Conservation (phyloP, 2,888 invertebrate species). For the Dysmachus trigonus region DNA sequence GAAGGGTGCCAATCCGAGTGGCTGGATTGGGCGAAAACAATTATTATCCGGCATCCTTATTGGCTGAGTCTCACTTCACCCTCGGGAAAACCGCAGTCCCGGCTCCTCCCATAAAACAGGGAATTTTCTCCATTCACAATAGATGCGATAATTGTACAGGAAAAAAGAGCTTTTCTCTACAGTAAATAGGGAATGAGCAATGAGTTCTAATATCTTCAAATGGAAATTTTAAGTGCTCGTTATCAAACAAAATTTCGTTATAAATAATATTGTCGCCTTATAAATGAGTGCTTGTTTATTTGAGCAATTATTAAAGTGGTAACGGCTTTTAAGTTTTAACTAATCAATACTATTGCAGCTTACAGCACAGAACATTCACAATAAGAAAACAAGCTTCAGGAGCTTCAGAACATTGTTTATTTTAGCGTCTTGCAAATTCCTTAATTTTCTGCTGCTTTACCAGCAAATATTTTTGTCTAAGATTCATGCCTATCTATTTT, state of each 20-base stretch:
- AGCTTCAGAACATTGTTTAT: too few relatives aligned
- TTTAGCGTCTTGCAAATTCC: too few relatives aligned
- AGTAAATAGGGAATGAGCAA: not conserved
- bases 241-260: not conserved
- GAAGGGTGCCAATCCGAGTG: not conserved
- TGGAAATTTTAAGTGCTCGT: not conserved
- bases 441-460: too few relatives aligned
- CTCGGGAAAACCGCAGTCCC: not conserved
- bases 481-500: too few relatives aligned
- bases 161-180: not conserved
- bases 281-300: too few relatives aligned
- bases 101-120: constrained; percentile 12
- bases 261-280: not conserved
- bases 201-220: not conserved
- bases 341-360: not conserved
- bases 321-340: not conserved
- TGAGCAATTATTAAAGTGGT: too few relatives aligned
- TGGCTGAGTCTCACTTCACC: not conserved
- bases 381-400: not conserved
- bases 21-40: not conserved
- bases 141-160: not conserved
- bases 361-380: not conserved
- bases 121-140: not conserved
- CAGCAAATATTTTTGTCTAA: too few relatives aligned
- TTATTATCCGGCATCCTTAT: constrained; percentile 14